Base-by-base conservation (phyloP, 1,140 invertebrate genomes). In the Pseudomyrmex dendroicus region DNA sequence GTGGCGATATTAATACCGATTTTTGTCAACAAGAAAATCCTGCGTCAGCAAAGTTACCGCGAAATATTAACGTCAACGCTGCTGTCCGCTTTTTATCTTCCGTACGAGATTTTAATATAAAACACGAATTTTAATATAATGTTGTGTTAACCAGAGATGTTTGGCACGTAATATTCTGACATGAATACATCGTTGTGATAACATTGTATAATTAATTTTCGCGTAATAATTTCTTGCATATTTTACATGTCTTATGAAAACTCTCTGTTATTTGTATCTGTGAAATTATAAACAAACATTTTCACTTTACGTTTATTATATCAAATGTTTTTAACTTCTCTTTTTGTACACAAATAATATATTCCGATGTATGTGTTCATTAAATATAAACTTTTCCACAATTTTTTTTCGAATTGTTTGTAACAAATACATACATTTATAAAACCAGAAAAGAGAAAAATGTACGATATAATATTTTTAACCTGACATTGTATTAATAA, bases 71-170 rank as follows among this genome's bases (percentile, higher is more conserved):
- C 54, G 66, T 80, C 76, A 70, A 80, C 76, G 67, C 13, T 70
- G 22, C 54, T 59, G 54, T 61, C 44, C 15, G 20, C 44, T 66
- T 80, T 80, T 80, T 80, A 70, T 80, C 76, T 72, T 50, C 22
- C 67, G 44, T 80, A 59, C 22, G 76, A 72, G 54, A 59, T 80
- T 80, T 80, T 80, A 80, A 80, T 78, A 78, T 78, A 50, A 80
- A 80, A 80, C 44, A 80, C 54, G 76, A 70, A 80, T 80, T 80
- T 80, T 80, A 80, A 80, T 80, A 80, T 80, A 80, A 80, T 72
- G 64, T 70, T 78, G 44, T 17, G 76, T 57, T 78, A 57, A 12
- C 52, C 20, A 44, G 64, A 80, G 76, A 80, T 20, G 76, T 80
- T 80, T 80, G 76, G 25, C 67, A 50, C 54, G 63, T 70, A 35